phyloP scores from a whole-genome alignment of 2,113 vertebrate species.

The Anarrhichthys ocellatus region DNA sequence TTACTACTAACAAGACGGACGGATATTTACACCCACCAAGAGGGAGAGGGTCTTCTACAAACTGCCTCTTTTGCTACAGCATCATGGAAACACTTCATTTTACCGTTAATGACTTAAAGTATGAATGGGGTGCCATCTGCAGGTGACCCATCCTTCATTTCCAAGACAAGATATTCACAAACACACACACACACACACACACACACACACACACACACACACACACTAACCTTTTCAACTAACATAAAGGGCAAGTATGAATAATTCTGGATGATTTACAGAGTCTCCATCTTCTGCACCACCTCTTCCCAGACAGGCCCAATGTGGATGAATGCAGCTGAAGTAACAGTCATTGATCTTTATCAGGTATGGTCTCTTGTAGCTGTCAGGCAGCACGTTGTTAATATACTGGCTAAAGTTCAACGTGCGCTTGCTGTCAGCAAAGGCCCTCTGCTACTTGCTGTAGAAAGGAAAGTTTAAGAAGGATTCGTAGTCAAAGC shows the following conservation, averaged over 20 bases:
- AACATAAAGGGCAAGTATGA: neutral
- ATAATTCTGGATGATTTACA: neutral
- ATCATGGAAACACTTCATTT: neutral
- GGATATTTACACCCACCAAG: neutral
- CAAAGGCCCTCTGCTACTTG: neutral
- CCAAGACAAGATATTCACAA: neutral
- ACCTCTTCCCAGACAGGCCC: neutral
- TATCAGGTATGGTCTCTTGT: neutral
- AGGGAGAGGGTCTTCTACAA: neutral
- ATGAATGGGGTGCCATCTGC: neutral
- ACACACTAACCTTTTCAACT: neutral
- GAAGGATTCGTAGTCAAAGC: neutral
- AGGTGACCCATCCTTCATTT: neutral
- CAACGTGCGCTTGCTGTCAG: neutral
- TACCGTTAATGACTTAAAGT: neutral
- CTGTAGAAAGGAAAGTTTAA: neutral
- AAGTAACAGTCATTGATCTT: constrained; percentile 7
- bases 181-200: neutral
- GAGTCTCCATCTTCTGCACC: constrained; percentile 5
- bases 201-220: neutral
- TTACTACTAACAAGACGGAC: neutral
- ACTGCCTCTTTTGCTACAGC: neutral
- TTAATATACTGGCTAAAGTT: neutral
- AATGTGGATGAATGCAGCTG: neutral
- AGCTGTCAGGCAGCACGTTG: neutral